Evolutionary conservation across 1,140 invertebrate genomes (phyloP), one percentile per base, ranked within the genome.

Genomic region (Sinonovacula constricta): DNA sequence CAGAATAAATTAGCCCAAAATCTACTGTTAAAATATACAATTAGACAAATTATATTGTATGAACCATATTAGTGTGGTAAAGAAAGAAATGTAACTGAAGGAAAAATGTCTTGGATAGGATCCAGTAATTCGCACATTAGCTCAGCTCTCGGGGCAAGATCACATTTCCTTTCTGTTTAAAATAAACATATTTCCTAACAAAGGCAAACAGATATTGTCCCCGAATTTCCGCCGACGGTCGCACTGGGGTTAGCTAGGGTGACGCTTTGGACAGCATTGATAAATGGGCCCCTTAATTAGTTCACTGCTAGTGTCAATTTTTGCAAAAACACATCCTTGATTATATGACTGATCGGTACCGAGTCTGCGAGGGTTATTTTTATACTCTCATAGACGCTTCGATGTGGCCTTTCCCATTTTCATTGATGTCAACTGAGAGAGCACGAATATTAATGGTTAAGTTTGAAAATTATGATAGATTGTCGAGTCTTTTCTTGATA

Each of bases 281-380:
- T 78, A 78, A 78, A 78, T 78, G 75, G 65, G 36, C 54, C 59
- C 75, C 67, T 69, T 78, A 78, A 78, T 78, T 78, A 78, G 66
- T 68, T 70, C 75, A 60, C 56, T 67, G 49, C 62, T 65, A 15
- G 45, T 76, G 72, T 76, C 72, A 76, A 59, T 76, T 65, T 67
- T 65, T 76, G 72, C 62, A 56, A 76, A 76, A 76, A 76, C 72
- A 76, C 72, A 76, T 66, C 66, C 63, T 67, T 53, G 65, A 59
- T 59, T 10, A 45, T 67, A 65, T 76, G 72, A 76, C 31, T 31
- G 72, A 76, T 76, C 72, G 56, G 53, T 34, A 66, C 26, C 15
- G 72, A 56, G 72, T 57, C 3, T 57, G 31, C 4, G 54, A 45
- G n/a, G 53, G 56, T 63, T 67, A 14, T 39, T 53, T 36, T 65